Evolutionary conservation across 2,797 vertebrate species (phyloP), one percentile per base, ranked within the genome.

Genomic region (Cryptoprocta ferox): DNA sequence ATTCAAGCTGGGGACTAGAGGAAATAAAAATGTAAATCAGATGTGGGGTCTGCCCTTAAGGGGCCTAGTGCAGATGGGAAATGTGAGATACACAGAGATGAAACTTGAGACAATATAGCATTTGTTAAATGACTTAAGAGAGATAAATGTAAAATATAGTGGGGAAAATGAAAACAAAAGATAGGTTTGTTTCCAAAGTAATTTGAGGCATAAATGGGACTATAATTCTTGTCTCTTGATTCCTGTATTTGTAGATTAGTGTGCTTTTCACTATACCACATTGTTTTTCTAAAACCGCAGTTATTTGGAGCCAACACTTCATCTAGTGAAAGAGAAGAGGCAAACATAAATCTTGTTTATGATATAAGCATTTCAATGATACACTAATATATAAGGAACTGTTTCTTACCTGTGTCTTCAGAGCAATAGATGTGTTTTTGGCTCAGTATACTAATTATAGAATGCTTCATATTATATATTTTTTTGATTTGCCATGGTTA

Each of bases 321-420:
- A 19, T 65, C 1, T 26, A 68, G 70, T 80, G 45, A 73, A 89
- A 86, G 18, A 26, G 42, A 89, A 76, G 0, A 39, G 48, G 24
- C 39, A 84, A 71, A 59, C 78, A 11, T 68, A 76, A 83, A 63
- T 92, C 85, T 63, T 63, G 8, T 28, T 66, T 89, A 88, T 86
- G 73, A 59, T 14, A 18, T 70, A 79, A 18, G 28, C 0, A 5
- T 80, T 85, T 28, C 24, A 63, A 19, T 81, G 84, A 71, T 39
- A n/a, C 13, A 32, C 9, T 68, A 79, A 78, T 75, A 42, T 28
- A 3, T 79, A 87, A 96, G 88, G 24, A 93, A 63, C 56, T 86
- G 9, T 61, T 95, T 85, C 63, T 92, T 28, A 39, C n/a, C 19
- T 76, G 21, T 95, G 30, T 82, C 61, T 97, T 93, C 39, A 92